phyloP scores from a whole-genome alignment of 2,888 invertebrate genomes.

The Branchipolynoe longqiensis region DNA sequence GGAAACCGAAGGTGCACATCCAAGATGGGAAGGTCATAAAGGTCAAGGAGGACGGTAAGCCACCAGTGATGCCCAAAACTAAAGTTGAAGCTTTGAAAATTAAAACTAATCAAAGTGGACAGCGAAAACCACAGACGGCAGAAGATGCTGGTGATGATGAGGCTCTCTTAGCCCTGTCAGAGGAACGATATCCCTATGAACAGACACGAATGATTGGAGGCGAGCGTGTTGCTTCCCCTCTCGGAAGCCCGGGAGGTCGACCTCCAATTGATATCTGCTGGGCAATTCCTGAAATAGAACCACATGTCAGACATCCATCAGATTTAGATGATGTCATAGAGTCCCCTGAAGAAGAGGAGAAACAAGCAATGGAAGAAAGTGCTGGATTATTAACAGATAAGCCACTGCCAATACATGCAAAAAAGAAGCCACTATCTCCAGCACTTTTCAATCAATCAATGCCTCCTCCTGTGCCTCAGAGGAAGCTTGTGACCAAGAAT shows the following conservation, averaged over 20 bases:
- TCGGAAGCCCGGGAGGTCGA: slow-evolving; percentile 6
- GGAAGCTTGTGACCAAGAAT: background rate
- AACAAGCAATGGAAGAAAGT: background rate
- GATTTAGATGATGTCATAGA: slow-evolving; percentile 26
- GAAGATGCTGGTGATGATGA: slow-evolving; percentile 11
- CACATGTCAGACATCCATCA: slow-evolving; percentile 38
- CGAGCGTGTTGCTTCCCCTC: background rate
- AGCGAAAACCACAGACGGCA: background rate
- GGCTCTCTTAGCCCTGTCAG: background rate
- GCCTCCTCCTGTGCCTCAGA: slow-evolving; percentile 16
- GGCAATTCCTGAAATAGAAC: slow-evolving; percentile 2
- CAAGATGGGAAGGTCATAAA: slow-evolving; percentile 45
- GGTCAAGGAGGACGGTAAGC: background rate
- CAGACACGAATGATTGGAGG: background rate
- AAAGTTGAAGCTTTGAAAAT: background rate
- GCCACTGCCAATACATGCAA: background rate
- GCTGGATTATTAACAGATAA: background rate
- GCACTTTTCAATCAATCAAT: background rate
- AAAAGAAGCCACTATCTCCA: background rate
- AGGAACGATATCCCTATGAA: slow-evolving; percentile 24
- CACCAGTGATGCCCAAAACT: too few relatives aligned
- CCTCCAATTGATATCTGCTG: slow-evolving; percentile 38
- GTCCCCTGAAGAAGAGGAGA: slow-evolving; percentile 33
- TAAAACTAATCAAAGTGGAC: background rate
- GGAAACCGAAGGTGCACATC: slow-evolving; percentile 28